These are phyloP conservation scores for Leucophenga varia DNA, from an alignment of 1,140 invertebrate species.

Conservation along the genomic window DNA sequence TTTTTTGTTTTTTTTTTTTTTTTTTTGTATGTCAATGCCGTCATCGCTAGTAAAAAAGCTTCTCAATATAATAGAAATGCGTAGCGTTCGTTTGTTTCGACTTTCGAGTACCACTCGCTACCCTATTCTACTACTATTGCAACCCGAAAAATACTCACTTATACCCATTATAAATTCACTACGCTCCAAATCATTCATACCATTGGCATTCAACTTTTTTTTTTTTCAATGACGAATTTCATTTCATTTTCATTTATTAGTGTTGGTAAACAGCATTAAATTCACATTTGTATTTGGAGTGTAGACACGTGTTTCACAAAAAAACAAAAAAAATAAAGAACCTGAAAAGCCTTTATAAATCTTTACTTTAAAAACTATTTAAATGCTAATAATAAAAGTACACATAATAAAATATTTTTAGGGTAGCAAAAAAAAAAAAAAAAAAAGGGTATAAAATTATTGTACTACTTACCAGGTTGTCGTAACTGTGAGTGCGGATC, in stretches of 20 bases:
- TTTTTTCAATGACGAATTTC: slow-evolving; percentile 28
- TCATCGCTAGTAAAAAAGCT: slow-evolving; percentile 6
- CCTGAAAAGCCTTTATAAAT: slow-evolving; percentile 2
- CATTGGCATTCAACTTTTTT: too few species aligned
- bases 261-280: slow-evolving; percentile 37
- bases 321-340: background rate
- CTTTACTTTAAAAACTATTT: slow-evolving; percentile 14
- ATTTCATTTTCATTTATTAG: too few species aligned
- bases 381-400: background rate
- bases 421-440: background rate
- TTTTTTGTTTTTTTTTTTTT: slow-evolving; percentile 8
- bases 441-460: too few species aligned
- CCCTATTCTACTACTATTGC: too few species aligned
- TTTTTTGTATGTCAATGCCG: slow-evolving; percentile 4
- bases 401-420: background rate
- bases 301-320: slow-evolving; percentile 13
- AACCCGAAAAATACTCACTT: too few species aligned
- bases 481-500: slow-evolving; percentile 82
- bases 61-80: slow-evolving; percentile 11
- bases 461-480: slow-evolving; percentile 71
- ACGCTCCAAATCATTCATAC: too few species aligned
- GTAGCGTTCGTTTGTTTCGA: slow-evolving; percentile 29
- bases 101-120: slow-evolving; percentile 44
- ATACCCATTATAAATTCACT: too few species aligned
- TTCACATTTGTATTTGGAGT: slow-evolving; percentile 24